Base-by-base conservation (phyloP, 2,797 vertebrate species). In the Setipinna tenuifilis region DNA sequence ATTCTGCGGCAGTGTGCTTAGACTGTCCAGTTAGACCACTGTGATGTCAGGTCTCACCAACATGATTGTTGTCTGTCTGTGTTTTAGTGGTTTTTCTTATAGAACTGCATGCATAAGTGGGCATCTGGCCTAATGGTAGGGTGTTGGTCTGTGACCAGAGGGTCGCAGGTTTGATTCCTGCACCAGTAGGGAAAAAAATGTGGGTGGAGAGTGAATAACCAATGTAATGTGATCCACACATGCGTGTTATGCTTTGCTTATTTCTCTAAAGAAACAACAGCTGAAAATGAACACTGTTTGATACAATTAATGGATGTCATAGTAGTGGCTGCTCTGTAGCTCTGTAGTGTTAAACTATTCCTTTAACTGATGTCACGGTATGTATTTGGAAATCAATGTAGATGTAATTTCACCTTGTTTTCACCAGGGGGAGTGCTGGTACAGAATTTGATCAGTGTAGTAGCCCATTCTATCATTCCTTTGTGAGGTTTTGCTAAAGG, bases 341-440 rank as follows among this genome's bases (percentile, higher is more conserved):
- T 41, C 19, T n/a, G 7, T 62, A n/a, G 35, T 41, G 35, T 41
- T 41, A 5, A 41, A 41, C 35, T 41, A 41, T 41, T 41, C 35
- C 35, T 41, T 2, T 41, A 41, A 41, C 35, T 41, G 35, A 41
- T 41, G 35, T 41, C 61, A 65, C 9, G 25, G 6, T 11, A 25
- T 65, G 9, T 25, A 23, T 65, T 11, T 35, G 16, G 68, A 6
- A 17, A 19, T 75, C 68, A 75, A 31, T 35, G 28, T 5, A 75
- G 28, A 17, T 75, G 68, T 75, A 75, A 75, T 75, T 17, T 16
- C 31, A 16, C 4, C 14, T 75, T 35, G 31, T 0, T 6, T 17
- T 17, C 68, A 75, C 28, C 16, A 75, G 68, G 68, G 68, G 68
- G 68, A 35, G 68, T 75, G 14, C 28, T 75, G 68, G 68, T 75